Evolutionary conservation across 2,113 vertebrate genomes (phyloP).

Genomic region (Plotosus lineatus): DNA sequence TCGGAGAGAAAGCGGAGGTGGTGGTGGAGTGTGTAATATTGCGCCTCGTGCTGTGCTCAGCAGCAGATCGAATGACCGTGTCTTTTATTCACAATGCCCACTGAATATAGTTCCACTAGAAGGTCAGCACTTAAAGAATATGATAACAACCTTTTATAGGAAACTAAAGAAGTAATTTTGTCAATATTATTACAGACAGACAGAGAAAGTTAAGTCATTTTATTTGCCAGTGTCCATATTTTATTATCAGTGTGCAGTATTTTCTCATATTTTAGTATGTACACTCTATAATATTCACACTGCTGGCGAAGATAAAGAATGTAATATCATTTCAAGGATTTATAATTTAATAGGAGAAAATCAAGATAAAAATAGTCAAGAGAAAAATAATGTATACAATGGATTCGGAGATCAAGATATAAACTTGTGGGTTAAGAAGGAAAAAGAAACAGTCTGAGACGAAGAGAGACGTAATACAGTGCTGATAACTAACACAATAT

Average conservation of each 20-base stretch:
- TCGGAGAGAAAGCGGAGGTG: not conserved
- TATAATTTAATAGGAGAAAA: not conserved
- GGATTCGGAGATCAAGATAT: not conserved
- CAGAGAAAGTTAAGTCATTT: not conserved
- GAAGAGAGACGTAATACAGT: not conserved
- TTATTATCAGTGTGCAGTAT: not conserved
- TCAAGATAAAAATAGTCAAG: not conserved
- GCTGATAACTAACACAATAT: too few relatives aligned
- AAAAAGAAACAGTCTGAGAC: not conserved
- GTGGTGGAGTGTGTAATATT: not conserved
- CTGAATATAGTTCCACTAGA: not conserved
- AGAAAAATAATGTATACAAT: not conserved
- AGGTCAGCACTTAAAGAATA: not conserved
- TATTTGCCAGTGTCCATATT: not conserved
- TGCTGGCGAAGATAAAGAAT: not conserved
- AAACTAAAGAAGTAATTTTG: not conserved
- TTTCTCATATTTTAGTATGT: not conserved
- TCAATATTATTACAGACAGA: not conserved
- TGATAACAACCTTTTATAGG: not conserved
- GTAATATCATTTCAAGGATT: not conserved
- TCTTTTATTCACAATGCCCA: not conserved
- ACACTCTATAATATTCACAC: not conserved
- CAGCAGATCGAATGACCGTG: slow-evolving; percentile 2
- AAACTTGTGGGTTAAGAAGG: too few relatives aligned
- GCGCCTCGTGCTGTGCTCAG: not conserved